Evolutionary conservation across 2,113 vertebrate species (phyloP).

Genomic region (Tragulus kanchil): DNA sequence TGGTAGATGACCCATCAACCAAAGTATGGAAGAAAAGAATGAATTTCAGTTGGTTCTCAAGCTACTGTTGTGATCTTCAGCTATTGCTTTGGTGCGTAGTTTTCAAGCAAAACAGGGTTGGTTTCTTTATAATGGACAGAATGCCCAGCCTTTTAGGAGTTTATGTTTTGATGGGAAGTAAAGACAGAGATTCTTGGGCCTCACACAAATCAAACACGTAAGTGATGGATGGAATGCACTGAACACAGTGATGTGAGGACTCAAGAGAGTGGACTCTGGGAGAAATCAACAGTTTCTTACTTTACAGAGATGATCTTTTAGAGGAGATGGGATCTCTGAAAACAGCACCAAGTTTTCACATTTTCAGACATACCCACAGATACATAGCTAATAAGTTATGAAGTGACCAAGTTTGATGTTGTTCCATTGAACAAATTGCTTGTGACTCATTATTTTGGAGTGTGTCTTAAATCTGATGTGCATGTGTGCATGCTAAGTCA

Average conservation of each 20-base stretch:
- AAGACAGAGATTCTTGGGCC: neutral
- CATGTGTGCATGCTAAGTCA: too few relatives aligned
- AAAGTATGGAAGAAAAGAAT: neutral
- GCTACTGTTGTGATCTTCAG: neutral
- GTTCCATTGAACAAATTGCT: neutral
- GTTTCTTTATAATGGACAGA: neutral
- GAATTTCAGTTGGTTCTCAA: neutral
- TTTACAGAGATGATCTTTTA: neutral
- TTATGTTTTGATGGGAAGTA: constrained; percentile 14
- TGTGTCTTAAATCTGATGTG: neutral
- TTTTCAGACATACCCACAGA: constrained; percentile 16
- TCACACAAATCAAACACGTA: neutral
- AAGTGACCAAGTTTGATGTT: neutral
- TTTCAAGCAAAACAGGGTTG: neutral
- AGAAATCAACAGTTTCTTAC: neutral
- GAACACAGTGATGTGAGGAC: neutral
- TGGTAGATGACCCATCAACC: neutral
- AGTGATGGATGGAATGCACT: neutral
- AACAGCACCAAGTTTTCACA: neutral
- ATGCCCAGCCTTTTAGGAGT: neutral
- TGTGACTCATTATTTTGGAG: neutral
- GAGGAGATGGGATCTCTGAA: neutral
- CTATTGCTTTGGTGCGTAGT: neutral
- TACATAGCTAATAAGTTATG: neutral
- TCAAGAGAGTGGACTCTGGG: neutral